These are phyloP conservation scores for Agapornis roseicollis DNA, from an alignment of 2,113 vertebrate genomes.

Conservation along the genomic window DNA sequence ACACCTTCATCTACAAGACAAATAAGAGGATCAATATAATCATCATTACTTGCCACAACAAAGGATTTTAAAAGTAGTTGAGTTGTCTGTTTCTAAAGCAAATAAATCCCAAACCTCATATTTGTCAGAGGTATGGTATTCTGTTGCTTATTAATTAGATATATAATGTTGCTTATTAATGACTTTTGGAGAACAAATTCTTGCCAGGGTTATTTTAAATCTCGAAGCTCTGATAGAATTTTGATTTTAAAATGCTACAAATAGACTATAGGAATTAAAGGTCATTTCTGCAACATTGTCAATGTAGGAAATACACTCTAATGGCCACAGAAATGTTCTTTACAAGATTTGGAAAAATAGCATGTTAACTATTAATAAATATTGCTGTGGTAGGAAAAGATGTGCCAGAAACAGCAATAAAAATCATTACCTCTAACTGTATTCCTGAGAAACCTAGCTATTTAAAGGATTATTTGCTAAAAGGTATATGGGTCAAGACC, in stretches of 20 bases:
- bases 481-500: background rate
- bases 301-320: background rate
- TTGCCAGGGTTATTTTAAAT: background rate
- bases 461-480: background rate
- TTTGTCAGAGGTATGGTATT: background rate
- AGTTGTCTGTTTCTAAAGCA: background rate
- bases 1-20: background rate
- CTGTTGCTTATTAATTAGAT: background rate
- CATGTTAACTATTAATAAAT: background rate
- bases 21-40: background rate
- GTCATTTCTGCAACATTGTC: background rate
- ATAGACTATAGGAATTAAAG: background rate
- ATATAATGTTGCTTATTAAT: background rate
- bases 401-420: background rate
- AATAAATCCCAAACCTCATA: background rate
- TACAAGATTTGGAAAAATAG: background rate
- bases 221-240: background rate
- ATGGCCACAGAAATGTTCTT: background rate
- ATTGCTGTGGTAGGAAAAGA: background rate
- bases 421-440: background rate
- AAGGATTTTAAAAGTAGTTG: background rate
- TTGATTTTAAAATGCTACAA: slow-evolving; percentile 4
- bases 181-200: background rate
- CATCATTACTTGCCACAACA: background rate
- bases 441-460: background rate